A percentile compares a stretch with the other conserved stretches of the same genome.
Evolutionary conservation across 2,888 invertebrate genomes (phyloP).

Genomic region (Lamellibrachia columna): DNA sequence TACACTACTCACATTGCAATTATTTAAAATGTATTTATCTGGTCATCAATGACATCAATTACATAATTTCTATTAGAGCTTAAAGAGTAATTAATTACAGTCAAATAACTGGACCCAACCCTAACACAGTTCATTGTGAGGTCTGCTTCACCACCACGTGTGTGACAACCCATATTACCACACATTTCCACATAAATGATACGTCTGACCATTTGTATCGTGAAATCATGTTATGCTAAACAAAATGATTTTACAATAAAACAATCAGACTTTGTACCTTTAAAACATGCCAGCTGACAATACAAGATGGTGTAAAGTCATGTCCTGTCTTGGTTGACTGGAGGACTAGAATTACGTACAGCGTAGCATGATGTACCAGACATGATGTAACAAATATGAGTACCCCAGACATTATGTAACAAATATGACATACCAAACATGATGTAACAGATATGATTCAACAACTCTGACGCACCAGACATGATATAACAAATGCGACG

Average conservation of each 20-base stretch:
- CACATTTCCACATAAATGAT: background rate
- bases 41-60: background rate
- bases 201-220: too few species aligned
- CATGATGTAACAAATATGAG: background rate
- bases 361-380: background rate
- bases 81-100: background rate
- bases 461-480: background rate
- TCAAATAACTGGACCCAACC: background rate
- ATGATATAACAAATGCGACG: background rate
- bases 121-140: too few species aligned
- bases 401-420: background rate
- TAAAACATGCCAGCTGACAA: too few species aligned
- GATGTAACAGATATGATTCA: background rate
- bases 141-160: too few species aligned
- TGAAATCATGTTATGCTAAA: too few species aligned
- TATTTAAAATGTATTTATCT: background rate
- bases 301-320: too few species aligned
- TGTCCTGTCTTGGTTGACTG: too few species aligned
- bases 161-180: background rate
- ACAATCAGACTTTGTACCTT: too few species aligned
- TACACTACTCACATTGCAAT: background rate
- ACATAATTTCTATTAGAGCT: background rate
- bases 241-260: too few species aligned
- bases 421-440: background rate
- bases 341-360: too few species aligned